Base-by-base conservation (phyloP, 2,888 invertebrate genomes). In the Drepanosiphum platanoidis region DNA sequence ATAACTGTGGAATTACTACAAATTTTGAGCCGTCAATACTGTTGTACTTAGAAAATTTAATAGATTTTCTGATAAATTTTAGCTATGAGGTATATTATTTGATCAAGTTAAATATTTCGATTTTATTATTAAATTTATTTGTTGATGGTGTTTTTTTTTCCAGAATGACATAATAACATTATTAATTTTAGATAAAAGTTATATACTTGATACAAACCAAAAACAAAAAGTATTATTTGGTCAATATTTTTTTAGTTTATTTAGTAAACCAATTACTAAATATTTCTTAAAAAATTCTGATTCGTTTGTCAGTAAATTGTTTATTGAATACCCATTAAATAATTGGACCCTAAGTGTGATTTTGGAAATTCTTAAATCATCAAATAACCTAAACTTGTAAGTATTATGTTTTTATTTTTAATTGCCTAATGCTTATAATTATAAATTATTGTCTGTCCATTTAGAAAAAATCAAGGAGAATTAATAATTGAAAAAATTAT, bases 281-380 rank as follows among this genome's bases (percentile, higher is more conserved):
- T 68, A 79, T 79, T 66, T 66, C n/a, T 39, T 79, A n/a, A 66
- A 79, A 22, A 79, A 15, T 42, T 32, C 66, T 32, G 79, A 79
- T 1, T 42, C n/a, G 9, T 79, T 46, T 68, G 15, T 66, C 13
- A 32, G 11, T 32, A 46, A 79, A 79, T 22, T 66, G 22, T 66
- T 79, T 13, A 32, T 13, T 66, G 42, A 79, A 66, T 66, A 68
- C 15, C 39, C 79, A 79, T 46, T 79, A 66, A 79, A 68, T 66
- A 15, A 68, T 66, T 18, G 42, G 15, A 66, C n/a, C 32, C 46
- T 79, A 5, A 22, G 42, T 66, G 32, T 66, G 30, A 79, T 79
- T 32, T 64, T 66, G 18, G 46, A 79, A 66, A 11, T 66, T 22
- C 42, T 79, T 79, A 79, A n/a, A 79, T 22, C 30, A 32, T 39